These are phyloP conservation scores for Drosophila neonasuta DNA, from an alignment of 2,888 invertebrate genomes.

Conservation along the genomic window DNA sequence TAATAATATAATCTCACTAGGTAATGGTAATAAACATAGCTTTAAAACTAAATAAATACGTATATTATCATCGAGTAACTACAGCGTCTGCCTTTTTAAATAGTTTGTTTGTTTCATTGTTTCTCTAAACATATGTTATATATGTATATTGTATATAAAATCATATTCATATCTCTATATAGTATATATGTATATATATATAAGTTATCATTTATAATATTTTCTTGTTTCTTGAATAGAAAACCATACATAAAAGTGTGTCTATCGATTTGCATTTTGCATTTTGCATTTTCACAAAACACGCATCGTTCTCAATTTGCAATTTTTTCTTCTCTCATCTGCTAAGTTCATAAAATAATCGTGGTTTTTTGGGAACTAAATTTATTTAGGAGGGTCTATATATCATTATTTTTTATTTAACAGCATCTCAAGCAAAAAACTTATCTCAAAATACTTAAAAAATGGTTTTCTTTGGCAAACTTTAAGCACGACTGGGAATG, in stretches of 20 bases:
- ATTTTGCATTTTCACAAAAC: slow-evolving; percentile 57
- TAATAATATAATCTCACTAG: slow-evolving; percentile 65
- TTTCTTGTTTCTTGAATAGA: slow-evolving; percentile 40
- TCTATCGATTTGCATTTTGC: slow-evolving; percentile 54
- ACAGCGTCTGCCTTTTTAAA: slow-evolving; percentile 69
- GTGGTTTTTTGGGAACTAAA: slow-evolving; percentile 22
- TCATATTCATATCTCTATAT: slow-evolving; percentile 56
- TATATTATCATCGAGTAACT: slow-evolving; percentile 60
- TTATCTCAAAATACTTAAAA: slow-evolving; percentile 34
- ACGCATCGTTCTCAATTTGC: not conserved
- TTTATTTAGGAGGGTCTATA: slow-evolving; percentile 12
- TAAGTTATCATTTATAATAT: slow-evolving; percentile 37
- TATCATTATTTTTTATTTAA: slow-evolving; percentile 1
- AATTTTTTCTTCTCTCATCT: not conserved
- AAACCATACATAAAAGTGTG: slow-evolving; percentile 56
- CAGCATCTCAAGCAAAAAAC: slow-evolving; percentile 42
- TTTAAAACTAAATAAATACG: slow-evolving; percentile 64
- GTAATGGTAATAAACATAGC: slow-evolving; percentile 68
- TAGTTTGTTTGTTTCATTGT: slow-evolving; percentile 42
- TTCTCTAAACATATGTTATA: slow-evolving; percentile 53
- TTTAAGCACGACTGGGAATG: slow-evolving; percentile 28
- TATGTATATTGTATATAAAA: slow-evolving; percentile 63
- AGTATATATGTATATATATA: slow-evolving; percentile 47
- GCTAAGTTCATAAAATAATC: slow-evolving; percentile 33
- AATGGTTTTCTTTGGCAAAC: slow-evolving; percentile 34